Percentiles rank a stretch among this genome's conserved stretches.
These are phyloP conservation scores for Platalea minor DNA, from an alignment of 2,797 vertebrate species.

Conservation along the genomic window DNA sequence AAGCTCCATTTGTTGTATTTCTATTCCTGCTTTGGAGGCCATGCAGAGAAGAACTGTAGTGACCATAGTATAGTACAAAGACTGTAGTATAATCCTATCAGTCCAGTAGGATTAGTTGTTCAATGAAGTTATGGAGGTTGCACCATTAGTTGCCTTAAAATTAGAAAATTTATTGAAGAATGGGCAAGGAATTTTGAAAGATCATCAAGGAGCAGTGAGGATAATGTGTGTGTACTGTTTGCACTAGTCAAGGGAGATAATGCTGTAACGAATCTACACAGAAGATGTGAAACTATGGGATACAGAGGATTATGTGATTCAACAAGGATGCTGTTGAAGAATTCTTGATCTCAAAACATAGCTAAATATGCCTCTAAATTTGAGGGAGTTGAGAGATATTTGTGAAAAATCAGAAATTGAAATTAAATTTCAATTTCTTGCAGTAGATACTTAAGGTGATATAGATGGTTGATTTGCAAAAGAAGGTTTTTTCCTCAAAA, in stretches of 20 bases:
- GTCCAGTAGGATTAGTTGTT: background rate
- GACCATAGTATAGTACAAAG: background rate
- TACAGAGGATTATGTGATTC: background rate
- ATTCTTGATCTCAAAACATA: background rate
- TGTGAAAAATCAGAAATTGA: background rate
- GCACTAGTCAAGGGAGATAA: background rate
- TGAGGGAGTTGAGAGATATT: background rate
- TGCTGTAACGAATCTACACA: background rate
- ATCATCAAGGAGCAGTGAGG: background rate
- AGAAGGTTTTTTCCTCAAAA: background rate
- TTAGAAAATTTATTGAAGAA: background rate
- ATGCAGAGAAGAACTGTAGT: background rate
- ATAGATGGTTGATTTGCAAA: background rate
- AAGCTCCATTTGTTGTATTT: background rate
- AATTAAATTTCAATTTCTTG: background rate
- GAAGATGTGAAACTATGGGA: background rate
- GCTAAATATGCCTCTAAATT: background rate
- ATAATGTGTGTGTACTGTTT: background rate
- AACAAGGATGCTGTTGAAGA: background rate
- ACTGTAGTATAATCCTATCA: background rate
- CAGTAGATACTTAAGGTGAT: background rate
- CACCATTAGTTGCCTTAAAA: background rate
- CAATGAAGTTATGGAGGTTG: background rate
- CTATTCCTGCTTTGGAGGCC: background rate
- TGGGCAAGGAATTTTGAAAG: background rate